These are phyloP conservation scores for Magallana nippona DNA, from an alignment of 2,888 invertebrate genomes.

Conservation along the genomic window DNA sequence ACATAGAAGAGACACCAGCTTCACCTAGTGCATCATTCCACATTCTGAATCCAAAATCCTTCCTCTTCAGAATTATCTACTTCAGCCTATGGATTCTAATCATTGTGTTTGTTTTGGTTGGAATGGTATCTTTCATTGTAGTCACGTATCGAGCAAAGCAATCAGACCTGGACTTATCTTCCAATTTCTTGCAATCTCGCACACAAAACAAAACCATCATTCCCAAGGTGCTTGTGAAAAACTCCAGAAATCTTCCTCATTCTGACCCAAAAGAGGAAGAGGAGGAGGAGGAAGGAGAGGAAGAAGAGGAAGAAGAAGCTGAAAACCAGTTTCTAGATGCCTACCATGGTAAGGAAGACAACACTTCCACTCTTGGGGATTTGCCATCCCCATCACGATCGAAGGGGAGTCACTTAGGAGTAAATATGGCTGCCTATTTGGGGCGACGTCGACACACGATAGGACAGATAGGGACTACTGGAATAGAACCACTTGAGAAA, in stretches of 20 bases:
- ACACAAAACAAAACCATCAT: conserved; percentile 62
- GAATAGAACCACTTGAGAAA: conserved; percentile 61
- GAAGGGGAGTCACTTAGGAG: conserved; percentile 62
- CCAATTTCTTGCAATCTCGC: conserved; percentile 59
- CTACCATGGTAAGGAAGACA: conserved; percentile 51
- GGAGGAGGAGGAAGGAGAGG: conserved; percentile 51
- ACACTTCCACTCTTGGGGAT: conserved; percentile 51
- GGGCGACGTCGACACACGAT: conserved; percentile 73
- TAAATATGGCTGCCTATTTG: conserved; percentile 72
- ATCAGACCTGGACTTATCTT: conserved; percentile 46
- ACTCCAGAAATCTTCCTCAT: conserved; percentile 17
- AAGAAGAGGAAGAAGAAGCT: conserved; percentile 18
- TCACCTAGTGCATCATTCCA: conserved; percentile 49
- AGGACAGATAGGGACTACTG: conserved; percentile 71
- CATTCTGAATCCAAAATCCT: conserved; percentile 59
- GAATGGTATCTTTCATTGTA: conserved; percentile 51
- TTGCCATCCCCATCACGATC: conserved; percentile 47
- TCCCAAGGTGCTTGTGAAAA: conserved; percentile 61
- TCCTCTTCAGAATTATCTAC: conserved; percentile 60
- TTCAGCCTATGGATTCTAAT: conserved; percentile 57
- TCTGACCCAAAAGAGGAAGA: conserved; percentile 55
- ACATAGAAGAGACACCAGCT: conserved; percentile 45
- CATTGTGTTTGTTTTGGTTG: conserved; percentile 48
- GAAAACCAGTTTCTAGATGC: conserved; percentile 47
- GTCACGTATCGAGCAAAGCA: conserved; percentile 49